Evolutionary conservation across 2,113 vertebrate genomes (phyloP).

Genomic region (Panthera leo): DNA sequence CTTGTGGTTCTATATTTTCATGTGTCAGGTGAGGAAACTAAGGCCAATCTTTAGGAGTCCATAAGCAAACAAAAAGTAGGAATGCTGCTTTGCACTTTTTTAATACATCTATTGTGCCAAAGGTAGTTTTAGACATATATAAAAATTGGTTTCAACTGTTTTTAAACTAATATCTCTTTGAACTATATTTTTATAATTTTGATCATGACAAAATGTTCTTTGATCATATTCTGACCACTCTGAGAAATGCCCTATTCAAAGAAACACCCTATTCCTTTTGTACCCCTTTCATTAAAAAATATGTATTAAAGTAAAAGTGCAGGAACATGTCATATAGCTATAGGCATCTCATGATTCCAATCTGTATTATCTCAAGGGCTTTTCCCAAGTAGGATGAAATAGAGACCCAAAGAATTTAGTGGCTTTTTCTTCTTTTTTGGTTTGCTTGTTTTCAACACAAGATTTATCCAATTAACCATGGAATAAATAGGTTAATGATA

Average conservation of each 20-base stretch:
- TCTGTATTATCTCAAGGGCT: not conserved
- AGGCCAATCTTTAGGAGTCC: not conserved
- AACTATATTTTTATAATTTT: constrained; percentile 48
- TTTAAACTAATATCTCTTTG: constrained; percentile 42
- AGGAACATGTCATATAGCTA: not conserved
- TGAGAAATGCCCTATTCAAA: not conserved
- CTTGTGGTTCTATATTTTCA: not conserved
- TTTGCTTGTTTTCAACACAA: constrained; percentile 32
- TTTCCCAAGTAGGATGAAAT: constrained; percentile 6
- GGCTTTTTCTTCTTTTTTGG: not conserved
- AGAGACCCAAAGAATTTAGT: constrained; percentile 2
- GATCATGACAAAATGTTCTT: not conserved
- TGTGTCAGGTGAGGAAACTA: not conserved
- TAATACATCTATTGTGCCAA: not conserved
- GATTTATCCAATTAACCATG: not conserved
- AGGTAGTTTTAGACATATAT: not conserved
- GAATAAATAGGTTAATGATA: constrained; percentile 31
- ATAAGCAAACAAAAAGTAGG: not conserved
- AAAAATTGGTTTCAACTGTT: not conserved
- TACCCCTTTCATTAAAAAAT: not conserved
- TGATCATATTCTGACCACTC: not conserved
- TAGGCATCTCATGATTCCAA: not conserved
- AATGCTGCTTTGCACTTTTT: not conserved
- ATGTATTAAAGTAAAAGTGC: not conserved
- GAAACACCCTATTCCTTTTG: constrained; percentile 6